Evolutionary conservation across 2,113 vertebrate species (phyloP), one percentile per base, ranked within the genome.

Genomic region (Bostrychus sinensis): DNA sequence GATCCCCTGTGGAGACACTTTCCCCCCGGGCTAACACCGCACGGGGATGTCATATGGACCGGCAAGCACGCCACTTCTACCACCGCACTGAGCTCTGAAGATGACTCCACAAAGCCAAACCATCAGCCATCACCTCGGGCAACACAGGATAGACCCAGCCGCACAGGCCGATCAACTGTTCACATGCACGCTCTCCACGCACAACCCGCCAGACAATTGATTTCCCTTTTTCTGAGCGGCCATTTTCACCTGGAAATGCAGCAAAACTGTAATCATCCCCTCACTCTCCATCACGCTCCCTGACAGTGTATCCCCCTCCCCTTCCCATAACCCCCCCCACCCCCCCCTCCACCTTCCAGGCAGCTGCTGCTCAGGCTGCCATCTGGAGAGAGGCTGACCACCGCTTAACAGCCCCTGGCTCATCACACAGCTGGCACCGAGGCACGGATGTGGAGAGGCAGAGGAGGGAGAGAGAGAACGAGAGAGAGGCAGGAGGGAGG

Each of bases 381-480:
- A 89, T 91, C 90, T 89, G 89, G 87, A 90, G 81, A 87, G 86
- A 84, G 78, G 70, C 78, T 77, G 88, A 88, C 86, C 89, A 83
- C 76, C 86, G 81, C 89, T 89, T 82, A 89, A 91, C 89, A 87
- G 78, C 87, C 82, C 84, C 81, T 88, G 87, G 88, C 88, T 91
- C 84, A 82, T 77, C 87, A 77, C 83, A 86, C 86, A 86, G 81
- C 90, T 86, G 86, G 81, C 84, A 83, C 73, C 28, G 77, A 56
- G 73, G 55, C 56, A 56, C 42, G 32, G 37, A 69, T 43, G 56
- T 69, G 19, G 42, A 6, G 55, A 30, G 41, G 22, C 46, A 57
- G 36, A 62, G 70, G 59, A 34, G 46, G 42, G 22, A 25, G 65
- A n/a, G 45, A 14, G 17, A 34, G 16, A 45, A 41, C 0, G 39